Evolutionary conservation across 2,888 invertebrate species (phyloP), one percentile per base, ranked within the genome.

Genomic region (Ryuthela nishihirai): DNA sequence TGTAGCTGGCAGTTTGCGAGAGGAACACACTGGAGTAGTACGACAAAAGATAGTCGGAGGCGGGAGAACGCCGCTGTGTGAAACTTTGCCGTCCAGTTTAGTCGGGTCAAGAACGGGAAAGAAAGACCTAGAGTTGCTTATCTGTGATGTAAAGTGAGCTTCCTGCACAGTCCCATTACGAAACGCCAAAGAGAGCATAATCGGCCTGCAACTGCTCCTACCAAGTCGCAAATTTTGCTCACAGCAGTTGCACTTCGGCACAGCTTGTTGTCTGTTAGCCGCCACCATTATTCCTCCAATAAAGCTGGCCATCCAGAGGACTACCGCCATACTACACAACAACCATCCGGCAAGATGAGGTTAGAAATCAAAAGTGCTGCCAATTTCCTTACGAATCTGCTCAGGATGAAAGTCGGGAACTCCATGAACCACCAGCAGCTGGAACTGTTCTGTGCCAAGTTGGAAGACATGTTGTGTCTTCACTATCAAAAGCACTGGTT

Each of bases 401-500:
- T 79, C 61, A 72, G 78, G 44, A 40, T 69, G 17, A 47, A 47
- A 20, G 25, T 34, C 12, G 60, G 66, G 20, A 58, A 65, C 23
- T 15, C 10, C 15, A 45, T 72, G 49, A 67, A 65, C 36, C 69
- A 71, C 18, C 60, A 69, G 5, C 77, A 78, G 68, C 65, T 79
- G 62, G 75, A 76, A 45, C 72, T 75, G 64, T 79, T 79, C 68
- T 74, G 76, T 58, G 72, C 70, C 50, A 74, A 74, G 42, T 68
- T 79, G 54, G 73, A 73, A 40, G 74, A 76, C 62, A 69, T 78
- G 54, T 67, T 80, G 58, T 72, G 72, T 12, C 72, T 74, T 54
- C 77, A 80, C 59, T 82, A 81, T 70, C 73, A 81, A 71, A 81
- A 83, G 73, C 85, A 85, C 71, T 85, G 85, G 85, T 85, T 85